Conservation (phyloP, 2,888 invertebrate species). For the Julus scandinavius region DNA sequence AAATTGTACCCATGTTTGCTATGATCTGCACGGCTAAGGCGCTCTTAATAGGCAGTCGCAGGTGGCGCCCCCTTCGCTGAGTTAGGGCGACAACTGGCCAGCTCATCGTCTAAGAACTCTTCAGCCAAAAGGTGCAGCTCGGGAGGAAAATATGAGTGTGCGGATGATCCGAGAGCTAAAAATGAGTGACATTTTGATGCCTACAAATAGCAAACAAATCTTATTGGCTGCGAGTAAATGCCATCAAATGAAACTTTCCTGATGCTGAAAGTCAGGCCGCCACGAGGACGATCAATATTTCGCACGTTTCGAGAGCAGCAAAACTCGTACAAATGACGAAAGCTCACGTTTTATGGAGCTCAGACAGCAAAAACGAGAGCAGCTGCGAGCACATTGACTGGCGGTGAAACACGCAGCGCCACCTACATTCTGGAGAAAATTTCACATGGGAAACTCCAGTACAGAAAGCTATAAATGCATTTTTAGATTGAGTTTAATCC, state of each 20-base stretch:
- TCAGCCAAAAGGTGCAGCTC: neutral
- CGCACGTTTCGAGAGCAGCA: neutral
- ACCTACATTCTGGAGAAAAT: neutral
- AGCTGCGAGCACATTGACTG: neutral
- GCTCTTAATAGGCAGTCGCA: neutral
- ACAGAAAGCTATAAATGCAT: too few species aligned
- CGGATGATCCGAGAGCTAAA: neutral
- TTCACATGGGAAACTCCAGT: neutral
- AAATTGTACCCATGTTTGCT: too few species aligned
- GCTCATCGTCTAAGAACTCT: constrained; percentile 21
- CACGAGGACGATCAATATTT: constrained; percentile 48
- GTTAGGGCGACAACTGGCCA: neutral
- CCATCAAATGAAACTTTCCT: constrained; percentile 47
- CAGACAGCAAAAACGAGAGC: neutral
- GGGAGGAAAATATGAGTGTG: neutral
- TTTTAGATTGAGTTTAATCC: too few species aligned
- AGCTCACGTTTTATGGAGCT: constrained; percentile 37
- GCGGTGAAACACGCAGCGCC: neutral
- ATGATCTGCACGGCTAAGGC: too few species aligned
- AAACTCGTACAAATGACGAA: constrained; percentile 23
- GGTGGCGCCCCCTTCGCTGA: neutral
- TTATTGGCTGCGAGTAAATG: constrained; percentile 53
- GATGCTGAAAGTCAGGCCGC: constrained; percentile 26
- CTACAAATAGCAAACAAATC: constrained; percentile 46
- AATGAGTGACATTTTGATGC: constrained; percentile 50